phyloP scores from a whole-genome alignment of 1,140 invertebrate genomes.

The Hylaeus volcanicus region DNA sequence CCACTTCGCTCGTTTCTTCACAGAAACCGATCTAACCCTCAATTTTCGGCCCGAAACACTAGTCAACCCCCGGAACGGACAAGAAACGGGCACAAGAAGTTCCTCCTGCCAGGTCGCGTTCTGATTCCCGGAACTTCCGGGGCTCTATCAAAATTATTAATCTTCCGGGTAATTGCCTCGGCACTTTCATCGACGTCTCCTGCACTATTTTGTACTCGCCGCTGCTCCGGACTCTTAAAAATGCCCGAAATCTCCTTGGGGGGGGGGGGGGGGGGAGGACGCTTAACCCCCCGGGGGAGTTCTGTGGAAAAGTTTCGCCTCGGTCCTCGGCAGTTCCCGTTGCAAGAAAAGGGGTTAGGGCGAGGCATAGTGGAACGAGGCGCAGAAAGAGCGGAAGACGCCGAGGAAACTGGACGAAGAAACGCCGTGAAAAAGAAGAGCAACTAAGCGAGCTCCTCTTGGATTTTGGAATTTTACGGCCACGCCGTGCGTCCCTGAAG shows the following conservation, averaged over 20 bases:
- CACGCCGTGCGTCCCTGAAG: conserved; percentile 63
- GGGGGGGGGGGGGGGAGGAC: conserved; percentile 29
- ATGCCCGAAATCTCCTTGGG: conserved; percentile 57
- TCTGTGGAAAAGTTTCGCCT: conserved; percentile 62
- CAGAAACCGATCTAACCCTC: not conserved
- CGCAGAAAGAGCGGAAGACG: not conserved
- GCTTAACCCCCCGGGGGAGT: conserved; percentile 62
- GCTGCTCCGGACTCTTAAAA: conserved; percentile 49
- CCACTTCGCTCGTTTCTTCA: too few relatives aligned
- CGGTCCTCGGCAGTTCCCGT: conserved; percentile 10
- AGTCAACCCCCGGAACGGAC: not conserved
- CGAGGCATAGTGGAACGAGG: not conserved
- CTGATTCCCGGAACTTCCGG: not conserved
- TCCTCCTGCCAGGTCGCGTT: not conserved
- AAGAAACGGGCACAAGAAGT: not conserved
- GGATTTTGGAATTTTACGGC: conserved; percentile 67
- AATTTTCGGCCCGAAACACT: not conserved
- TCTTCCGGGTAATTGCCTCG: conserved; percentile 58
- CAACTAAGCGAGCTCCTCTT: conserved; percentile 41
- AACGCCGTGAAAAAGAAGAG: conserved; percentile 30
- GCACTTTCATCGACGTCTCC: conserved; percentile 52
- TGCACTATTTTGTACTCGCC: conserved; percentile 42
- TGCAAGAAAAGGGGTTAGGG: conserved; percentile 12
- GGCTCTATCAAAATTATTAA: conserved; percentile 60
- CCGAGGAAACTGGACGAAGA: conserved; percentile 14